These are phyloP conservation scores for Crioceris asparagi DNA, from an alignment of 2,888 invertebrate species.

Conservation along the genomic window DNA sequence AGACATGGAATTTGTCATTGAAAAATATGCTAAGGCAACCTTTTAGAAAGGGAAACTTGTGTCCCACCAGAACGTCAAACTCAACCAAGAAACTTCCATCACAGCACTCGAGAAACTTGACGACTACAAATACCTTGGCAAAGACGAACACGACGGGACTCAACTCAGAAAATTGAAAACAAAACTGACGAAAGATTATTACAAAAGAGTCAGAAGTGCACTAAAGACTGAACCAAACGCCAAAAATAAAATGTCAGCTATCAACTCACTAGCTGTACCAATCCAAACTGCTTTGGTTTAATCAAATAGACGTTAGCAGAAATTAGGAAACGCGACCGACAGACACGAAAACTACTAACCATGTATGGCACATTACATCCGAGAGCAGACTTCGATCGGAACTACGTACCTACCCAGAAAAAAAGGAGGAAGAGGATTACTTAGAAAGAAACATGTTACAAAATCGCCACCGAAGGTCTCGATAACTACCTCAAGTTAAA, in stretches of 20 bases:
- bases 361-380: background rate
- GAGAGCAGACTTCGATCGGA: background rate
- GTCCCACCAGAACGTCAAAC: background rate
- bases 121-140: too few species aligned
- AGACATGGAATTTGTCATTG: background rate
- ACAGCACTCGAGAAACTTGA: background rate
- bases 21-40: background rate
- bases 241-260: constrained; percentile 4
- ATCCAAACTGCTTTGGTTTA: too few species aligned
- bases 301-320: constrained; percentile 2
- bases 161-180: too few species aligned
- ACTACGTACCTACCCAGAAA: background rate
- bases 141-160: background rate
- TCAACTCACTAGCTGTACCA: background rate
- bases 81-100: background rate
- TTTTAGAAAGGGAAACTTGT: background rate
- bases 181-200: constrained; percentile 1
- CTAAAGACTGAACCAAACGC: constrained; percentile 5
- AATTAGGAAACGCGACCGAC: background rate
- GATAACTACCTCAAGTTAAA: too few species aligned
- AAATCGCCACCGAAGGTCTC: too few species aligned
- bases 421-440: too few species aligned
- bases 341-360: background rate
- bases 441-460: too few species aligned
- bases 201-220: constrained; percentile 2